Evolutionary conservation across 2,113 vertebrate genomes (phyloP), one percentile per base, ranked within the genome.

Genomic region (Cottus gobio): DNA sequence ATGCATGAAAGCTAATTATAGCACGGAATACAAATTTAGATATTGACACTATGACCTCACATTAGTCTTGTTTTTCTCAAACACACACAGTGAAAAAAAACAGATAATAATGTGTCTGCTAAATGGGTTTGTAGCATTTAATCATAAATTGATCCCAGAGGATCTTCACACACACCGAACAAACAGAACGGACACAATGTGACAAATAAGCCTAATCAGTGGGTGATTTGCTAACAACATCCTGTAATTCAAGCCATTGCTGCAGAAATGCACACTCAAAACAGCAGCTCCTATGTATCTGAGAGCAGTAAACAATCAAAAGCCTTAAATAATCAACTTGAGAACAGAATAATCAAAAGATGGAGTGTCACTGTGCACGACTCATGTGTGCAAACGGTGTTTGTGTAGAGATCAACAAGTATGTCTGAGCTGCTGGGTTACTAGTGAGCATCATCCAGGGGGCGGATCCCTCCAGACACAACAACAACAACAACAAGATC

Each of bases 391-490:
- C 76, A 71, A 58, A 58, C 65, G 31, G 24, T 39, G 7, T 71
- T 69, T 80, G 79, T 75, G 76, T 26, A 5, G 83, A 79, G 88
- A 76, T 39, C 31, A 63, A 54, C 52, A 46, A 62, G 70, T 54
- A 64, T 78, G 80, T 77, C 39, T 46, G 58, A 15, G 91, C 84
- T 89, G 87, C 89, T 63, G 77, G 75, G 80, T 56, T 85, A 93
- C 91, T 65, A 71, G 57, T 31, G 65, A 58, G 36, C 52, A 50
- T 39, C 28, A 10, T 10, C n/a, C 16, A 83, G 56, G 26, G 68
- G 72, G 75, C 11, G 18, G 15, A 77, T 84, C 87, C 81, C 87
- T 58, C 24, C 20, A 36, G 80, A 89, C 5, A 13, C 34, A 39
- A 54, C 3, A 4, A 42, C 46, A 48, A 48, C 46, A 48, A 48